phyloP scores from a whole-genome alignment of 30 jellyfish, hydroid and myxozoan genomes.

The Rhopilema esculentum region DNA sequence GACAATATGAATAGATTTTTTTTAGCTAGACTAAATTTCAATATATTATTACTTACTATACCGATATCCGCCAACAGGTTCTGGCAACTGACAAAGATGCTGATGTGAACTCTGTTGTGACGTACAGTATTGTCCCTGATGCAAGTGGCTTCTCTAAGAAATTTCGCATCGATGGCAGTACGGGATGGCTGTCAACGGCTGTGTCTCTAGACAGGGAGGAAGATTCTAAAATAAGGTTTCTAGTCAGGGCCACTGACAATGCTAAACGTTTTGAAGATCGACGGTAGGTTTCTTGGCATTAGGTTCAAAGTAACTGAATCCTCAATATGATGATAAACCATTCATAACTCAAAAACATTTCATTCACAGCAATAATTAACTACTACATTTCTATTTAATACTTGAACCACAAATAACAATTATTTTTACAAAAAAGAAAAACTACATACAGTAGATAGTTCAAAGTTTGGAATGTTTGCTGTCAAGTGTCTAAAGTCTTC shows the following conservation, averaged over 20 bases:
- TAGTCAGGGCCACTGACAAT: constrained; percentile 73
- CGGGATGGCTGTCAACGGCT: constrained; percentile 60
- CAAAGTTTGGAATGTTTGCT: no score
- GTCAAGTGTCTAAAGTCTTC: no score
- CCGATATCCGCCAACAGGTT: constrained; percentile 35
- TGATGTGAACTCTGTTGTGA: constrained; percentile 42
- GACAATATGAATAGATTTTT: no score
- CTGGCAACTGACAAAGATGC: constrained; percentile 61
- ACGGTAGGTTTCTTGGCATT: constrained; percentile 28
- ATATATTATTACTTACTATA: neutral
- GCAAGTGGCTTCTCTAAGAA: constrained; percentile 62
- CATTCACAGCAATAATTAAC: no score
- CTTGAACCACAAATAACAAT: no score
- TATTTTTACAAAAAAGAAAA: no score
- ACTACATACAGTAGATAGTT: no score
- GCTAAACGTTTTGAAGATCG: constrained; percentile 60
- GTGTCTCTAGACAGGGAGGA: constrained; percentile 65
- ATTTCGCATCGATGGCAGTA: constrained; percentile 39
- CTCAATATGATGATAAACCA: no score
- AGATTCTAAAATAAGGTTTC: constrained; percentile 16
- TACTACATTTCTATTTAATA: no score
- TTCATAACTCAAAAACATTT: no score
- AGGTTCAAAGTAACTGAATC: neutral
- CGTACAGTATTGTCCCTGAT: constrained; percentile 74
- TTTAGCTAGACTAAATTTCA: no score